A percentile compares a stretch with the other conserved stretches of the same genome.
Conservation (phyloP, 1,140 invertebrate genomes). For the Thalassaphorura encarpata region DNA sequence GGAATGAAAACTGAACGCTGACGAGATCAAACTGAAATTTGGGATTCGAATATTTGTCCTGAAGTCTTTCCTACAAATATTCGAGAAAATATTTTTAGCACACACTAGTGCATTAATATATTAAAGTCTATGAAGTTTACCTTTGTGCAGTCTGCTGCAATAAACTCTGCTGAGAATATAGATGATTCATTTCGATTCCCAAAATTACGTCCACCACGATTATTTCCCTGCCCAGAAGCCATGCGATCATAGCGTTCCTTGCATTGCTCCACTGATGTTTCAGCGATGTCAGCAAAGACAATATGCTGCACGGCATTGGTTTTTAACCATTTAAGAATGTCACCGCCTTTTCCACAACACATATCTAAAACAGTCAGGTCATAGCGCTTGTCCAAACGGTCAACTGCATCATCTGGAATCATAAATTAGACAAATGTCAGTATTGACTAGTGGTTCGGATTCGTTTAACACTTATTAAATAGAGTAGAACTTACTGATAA, state of each 20-base stretch:
- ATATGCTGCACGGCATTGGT: constrained; percentile 61
- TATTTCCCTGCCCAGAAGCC: constrained; percentile 33
- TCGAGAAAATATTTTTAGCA: constrained; percentile 15
- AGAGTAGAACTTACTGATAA: constrained; percentile 56
- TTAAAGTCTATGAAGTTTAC: constrained; percentile 39
- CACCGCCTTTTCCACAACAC: constrained; percentile 88
- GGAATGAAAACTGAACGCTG: constrained; percentile 95
- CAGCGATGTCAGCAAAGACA: constrained; percentile 92
- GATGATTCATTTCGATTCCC: constrained; percentile 9
- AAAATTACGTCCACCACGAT: too few relatives aligned
- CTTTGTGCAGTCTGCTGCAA: constrained; percentile 82
- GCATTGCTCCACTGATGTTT: constrained; percentile 73
- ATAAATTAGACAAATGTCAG: background rate
- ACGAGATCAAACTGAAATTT: constrained; percentile 75
- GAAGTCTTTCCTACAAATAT: constrained; percentile 48
- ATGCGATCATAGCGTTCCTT: constrained; percentile 43
- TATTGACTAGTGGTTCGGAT: background rate
- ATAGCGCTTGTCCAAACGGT: background rate
- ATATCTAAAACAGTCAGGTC: constrained; percentile 47
- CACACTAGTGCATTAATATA: background rate
- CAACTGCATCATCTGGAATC: constrained; percentile 25
- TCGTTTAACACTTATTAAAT: background rate
- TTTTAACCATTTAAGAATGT: constrained; percentile 90
- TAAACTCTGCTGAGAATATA: constrained; percentile 77
- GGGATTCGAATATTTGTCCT: constrained; percentile 58